Percentiles rank a stretch among this genome's conserved stretches.
Evolutionary conservation across 2,113 vertebrate species (phyloP).

Genomic region (Chaetops frenatus): DNA sequence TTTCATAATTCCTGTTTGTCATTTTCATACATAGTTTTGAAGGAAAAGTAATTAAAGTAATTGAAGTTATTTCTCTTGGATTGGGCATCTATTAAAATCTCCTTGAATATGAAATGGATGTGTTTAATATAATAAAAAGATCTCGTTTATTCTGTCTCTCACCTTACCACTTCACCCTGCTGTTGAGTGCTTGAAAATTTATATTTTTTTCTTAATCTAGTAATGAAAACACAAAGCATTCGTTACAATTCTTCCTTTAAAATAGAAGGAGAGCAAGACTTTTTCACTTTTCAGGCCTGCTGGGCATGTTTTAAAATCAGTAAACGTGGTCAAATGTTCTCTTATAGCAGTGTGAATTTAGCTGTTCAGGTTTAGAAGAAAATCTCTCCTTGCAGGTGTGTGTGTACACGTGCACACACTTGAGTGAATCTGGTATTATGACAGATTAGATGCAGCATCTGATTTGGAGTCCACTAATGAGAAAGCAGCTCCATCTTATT

Average conservation of each 20-base stretch:
- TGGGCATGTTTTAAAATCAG: neutral
- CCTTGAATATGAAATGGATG: conserved; percentile 20
- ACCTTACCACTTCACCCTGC: neutral
- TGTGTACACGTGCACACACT: accelerated
- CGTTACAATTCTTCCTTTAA: neutral
- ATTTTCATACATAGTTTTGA: conserved; percentile 27
- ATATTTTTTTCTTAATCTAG: neutral
- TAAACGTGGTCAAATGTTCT: neutral
- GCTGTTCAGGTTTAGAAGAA: neutral
- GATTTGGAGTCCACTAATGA: neutral
- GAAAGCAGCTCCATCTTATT: neutral
- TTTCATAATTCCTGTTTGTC: conserved; percentile 18
- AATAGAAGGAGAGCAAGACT: neutral
- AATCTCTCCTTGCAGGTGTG: neutral
- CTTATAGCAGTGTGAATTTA: neutral
- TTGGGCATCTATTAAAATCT: conserved; percentile 26
- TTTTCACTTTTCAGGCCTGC: neutral
- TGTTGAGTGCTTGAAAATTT: neutral
- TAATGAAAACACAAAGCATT: neutral
- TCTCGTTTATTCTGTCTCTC: neutral
- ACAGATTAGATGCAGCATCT: neutral
- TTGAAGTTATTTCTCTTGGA: conserved; percentile 50
- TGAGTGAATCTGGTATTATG: neutral
- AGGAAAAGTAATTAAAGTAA: conserved; percentile 62
- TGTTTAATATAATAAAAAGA: conserved; percentile 14